Evolutionary conservation across 2,797 vertebrate genomes (phyloP).

Genomic region (Sebastes taczanowskii): DNA sequence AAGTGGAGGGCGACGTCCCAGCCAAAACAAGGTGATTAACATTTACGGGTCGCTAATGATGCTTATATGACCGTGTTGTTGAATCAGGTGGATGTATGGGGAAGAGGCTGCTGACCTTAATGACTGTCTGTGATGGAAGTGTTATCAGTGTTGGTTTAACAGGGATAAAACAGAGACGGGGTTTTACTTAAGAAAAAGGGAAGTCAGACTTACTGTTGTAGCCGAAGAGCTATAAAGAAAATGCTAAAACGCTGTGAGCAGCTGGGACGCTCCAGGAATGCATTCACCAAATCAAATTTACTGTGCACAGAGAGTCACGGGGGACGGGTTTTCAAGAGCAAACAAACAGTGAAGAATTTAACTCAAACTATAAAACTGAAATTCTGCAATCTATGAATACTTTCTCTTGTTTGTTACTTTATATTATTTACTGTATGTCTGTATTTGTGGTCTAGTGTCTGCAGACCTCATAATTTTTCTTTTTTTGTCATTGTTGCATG

Average conservation of each 20-base stretch:
- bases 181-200: background rate
- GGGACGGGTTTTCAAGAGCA: background rate
- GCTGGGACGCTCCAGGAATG: background rate
- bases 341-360: background rate
- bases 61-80: conserved; percentile 43
- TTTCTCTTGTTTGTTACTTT: too few species aligned
- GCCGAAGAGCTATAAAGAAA: background rate
- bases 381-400: too few species aligned
- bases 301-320: background rate
- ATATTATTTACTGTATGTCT: background rate
- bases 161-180: background rate
- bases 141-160: conserved; percentile 29
- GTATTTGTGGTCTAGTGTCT: background rate
- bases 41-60: conserved; percentile 25
- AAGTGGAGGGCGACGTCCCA: background rate
- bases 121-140: background rate
- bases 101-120: conserved; percentile 24
- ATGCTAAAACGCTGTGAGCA: background rate
- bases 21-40: conserved; percentile 65
- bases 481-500: background rate
- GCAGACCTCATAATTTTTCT: background rate
- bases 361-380: background rate
- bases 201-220: background rate
- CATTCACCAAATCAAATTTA: background rate
- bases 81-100: conserved; percentile 27